Evolutionary conservation across 2,888 invertebrate genomes (phyloP).

Genomic region (Lasioglossum malachurum): DNA sequence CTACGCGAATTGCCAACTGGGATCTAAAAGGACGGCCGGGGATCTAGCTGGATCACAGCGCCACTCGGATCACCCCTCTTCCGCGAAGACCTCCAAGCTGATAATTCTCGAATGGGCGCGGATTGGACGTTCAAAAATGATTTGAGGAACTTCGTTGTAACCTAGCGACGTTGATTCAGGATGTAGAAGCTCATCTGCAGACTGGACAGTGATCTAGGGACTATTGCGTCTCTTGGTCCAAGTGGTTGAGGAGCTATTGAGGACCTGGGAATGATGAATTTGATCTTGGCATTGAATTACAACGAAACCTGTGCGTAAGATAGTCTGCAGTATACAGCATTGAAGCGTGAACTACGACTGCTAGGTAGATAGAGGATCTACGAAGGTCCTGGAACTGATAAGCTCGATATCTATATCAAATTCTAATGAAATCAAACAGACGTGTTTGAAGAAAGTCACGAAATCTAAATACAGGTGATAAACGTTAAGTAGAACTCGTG

Average conservation of each 20-base stretch:
- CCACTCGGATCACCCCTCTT: neutral
- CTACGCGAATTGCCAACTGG: conserved; percentile 2
- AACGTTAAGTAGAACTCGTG: neutral
- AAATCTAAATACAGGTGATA: neutral
- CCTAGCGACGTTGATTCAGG: neutral
- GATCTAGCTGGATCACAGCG: neutral
- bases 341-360: neutral
- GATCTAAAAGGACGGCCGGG: neutral
- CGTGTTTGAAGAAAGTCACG: neutral
- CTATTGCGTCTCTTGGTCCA: neutral
- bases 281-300: neutral
- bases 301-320: neutral
- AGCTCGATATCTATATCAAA: neutral
- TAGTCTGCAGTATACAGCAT: neutral
- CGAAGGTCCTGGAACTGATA: neutral
- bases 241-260: neutral
- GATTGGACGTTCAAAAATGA: neutral
- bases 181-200: neutral
- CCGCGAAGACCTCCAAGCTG: neutral
- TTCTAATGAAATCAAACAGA: neutral
- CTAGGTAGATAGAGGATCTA: neutral
- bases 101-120: neutral
- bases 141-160: neutral
- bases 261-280: neutral
- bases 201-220: neutral